Conservation (phyloP, 2,888 invertebrate species). For the Mycogona germanica region DNA sequence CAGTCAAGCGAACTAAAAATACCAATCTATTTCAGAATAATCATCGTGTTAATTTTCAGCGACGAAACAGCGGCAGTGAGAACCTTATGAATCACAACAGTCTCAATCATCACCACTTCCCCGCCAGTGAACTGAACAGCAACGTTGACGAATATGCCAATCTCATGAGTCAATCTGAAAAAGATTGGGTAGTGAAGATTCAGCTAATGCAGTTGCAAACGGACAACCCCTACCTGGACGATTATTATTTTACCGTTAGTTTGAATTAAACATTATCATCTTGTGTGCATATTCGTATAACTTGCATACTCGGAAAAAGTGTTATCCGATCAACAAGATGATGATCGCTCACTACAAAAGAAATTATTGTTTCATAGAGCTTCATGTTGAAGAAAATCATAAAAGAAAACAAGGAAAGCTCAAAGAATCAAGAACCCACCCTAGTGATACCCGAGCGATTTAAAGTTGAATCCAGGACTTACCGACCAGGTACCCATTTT, state of each 20-base stretch:
- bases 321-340: too few relatives aligned
- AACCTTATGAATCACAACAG: neutral
- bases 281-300: neutral
- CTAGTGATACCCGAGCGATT: conserved; percentile 34
- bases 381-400: conserved; percentile 19
- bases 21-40: neutral
- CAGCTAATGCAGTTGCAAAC: conserved; percentile 87
- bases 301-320: too few relatives aligned
- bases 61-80: neutral
- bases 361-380: too few relatives aligned
- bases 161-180: conserved; percentile 85
- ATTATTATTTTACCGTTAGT: conserved; percentile 86
- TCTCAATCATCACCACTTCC: conserved; percentile 7
- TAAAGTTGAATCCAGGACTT: conserved; percentile 31
- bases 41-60: conserved; percentile 2
- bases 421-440: conserved; percentile 25
- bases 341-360: too few relatives aligned
- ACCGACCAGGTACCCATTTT: conserved; percentile 32
- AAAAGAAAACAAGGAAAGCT: conserved; percentile 10
- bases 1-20: too few relatives aligned
- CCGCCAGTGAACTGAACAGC: neutral
- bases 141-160: conserved; percentile 62
- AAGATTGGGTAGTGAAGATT: conserved; percentile 93
- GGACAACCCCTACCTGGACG: conserved; percentile 90
- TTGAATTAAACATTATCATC: neutral